A percentile compares a stretch with the other conserved stretches of the same genome.
phyloP scores from a whole-genome alignment of 2,113 vertebrate genomes.

The Centropus bengalensis region DNA sequence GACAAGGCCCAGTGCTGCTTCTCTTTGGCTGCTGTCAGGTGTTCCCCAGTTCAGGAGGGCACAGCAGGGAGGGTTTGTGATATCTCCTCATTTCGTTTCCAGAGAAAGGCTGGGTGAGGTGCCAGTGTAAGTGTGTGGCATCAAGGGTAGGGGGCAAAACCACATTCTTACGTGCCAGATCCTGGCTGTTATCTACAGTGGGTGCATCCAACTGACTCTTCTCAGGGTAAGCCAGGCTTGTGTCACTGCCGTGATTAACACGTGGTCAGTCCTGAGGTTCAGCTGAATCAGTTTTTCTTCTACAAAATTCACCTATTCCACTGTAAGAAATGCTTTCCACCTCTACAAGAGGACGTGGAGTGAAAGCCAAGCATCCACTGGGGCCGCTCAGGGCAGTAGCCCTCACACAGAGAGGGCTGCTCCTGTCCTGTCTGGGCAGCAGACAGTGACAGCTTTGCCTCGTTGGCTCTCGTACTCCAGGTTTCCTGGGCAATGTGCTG shows the following conservation, averaged over 20 bases:
- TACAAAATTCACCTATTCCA: not conserved
- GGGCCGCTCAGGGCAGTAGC: not conserved
- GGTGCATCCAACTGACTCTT: not conserved
- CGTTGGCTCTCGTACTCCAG: fast-evolving
- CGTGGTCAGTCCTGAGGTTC: not conserved
- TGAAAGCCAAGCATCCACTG: not conserved
- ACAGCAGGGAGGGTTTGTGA: not conserved
- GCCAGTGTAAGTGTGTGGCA: not conserved
- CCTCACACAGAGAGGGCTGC: not conserved
- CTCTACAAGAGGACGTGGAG: not conserved
- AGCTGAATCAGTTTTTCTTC: not conserved
- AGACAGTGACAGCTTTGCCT: not conserved
- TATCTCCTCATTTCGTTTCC: not conserved
- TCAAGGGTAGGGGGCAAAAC: not conserved
- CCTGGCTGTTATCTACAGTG: not conserved
- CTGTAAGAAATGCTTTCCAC: not conserved
- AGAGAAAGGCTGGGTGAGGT: not conserved
- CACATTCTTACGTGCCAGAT: not conserved
- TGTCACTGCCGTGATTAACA: not conserved
- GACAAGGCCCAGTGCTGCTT: not conserved
- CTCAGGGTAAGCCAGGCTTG: not conserved
- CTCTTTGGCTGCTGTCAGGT: not conserved
- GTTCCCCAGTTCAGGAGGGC: not conserved
- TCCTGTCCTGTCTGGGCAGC: not conserved
- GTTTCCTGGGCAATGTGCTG: not conserved